A percentile compares a stretch with the other conserved stretches of the same genome.
phyloP scores from a whole-genome alignment of 1,140 invertebrate species.

The Leptinotarsa lineolata region DNA sequence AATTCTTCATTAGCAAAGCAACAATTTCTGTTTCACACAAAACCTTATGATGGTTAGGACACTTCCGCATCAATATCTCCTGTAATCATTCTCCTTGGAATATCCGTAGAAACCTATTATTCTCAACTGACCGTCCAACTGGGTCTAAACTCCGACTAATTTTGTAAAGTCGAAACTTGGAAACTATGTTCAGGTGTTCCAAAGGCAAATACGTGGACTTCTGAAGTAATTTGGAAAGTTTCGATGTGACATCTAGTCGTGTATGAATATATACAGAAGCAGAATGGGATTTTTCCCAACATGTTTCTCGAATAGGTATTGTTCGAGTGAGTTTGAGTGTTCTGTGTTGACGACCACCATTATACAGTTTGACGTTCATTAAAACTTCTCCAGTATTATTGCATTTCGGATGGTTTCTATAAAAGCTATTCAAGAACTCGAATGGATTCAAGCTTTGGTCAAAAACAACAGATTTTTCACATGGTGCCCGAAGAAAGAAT shows the following conservation, averaged over 20 bases:
- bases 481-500: no score
- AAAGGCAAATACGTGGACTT: background rate
- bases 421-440: no score
- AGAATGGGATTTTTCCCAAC: background rate
- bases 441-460: no score
- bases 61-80: background rate
- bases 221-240: conserved; percentile 8
- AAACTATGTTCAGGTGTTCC: conserved; percentile 8
- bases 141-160: background rate
- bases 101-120: background rate
- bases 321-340: conserved; percentile 3
- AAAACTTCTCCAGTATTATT: background rate
- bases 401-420: no score
- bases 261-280: conserved; percentile 6
- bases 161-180: conserved; percentile 5
- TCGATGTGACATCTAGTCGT: background rate
- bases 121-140: background rate
- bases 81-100: background rate
- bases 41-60: no score
- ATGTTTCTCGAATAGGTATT: background rate
- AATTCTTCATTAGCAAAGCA: no score
- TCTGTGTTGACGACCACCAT: background rate
- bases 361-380: background rate
- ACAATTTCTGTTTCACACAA: no score
- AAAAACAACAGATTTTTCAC: no score